phyloP scores from a whole-genome alignment of 2,888 invertebrate genomes.

The Coremacera marginata region DNA sequence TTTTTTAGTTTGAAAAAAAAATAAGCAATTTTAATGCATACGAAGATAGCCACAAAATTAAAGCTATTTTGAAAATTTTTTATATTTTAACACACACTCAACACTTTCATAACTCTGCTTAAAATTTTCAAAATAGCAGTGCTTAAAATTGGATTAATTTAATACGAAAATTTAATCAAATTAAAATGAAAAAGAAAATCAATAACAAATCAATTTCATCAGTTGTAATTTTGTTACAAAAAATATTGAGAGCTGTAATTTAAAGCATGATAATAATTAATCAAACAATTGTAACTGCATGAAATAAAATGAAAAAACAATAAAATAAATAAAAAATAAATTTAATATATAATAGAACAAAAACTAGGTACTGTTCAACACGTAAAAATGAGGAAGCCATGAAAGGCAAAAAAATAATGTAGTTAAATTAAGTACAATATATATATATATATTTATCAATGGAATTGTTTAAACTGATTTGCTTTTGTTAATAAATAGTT shows the following conservation, averaged over 20 bases:
- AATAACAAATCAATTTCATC: background rate
- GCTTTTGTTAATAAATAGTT: slow-evolving; percentile 8
- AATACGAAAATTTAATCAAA: background rate
- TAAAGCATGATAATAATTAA: too few relatives aligned
- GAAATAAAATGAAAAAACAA: too few relatives aligned
- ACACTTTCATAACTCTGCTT: background rate
- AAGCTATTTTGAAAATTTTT: too few relatives aligned
- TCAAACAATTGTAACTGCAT: too few relatives aligned
- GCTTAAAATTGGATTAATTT: background rate
- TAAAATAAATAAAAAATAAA: too few relatives aligned
- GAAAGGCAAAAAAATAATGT: background rate
- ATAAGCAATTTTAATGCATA: slow-evolving; percentile 8
- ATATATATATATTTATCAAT: slow-evolving; percentile 32
- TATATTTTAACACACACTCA: slow-evolving; percentile 16
- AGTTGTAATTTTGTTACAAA: background rate
- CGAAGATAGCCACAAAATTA: background rate
- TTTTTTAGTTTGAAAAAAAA: slow-evolving; percentile 35
- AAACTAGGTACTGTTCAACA: too few relatives aligned
- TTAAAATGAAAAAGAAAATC: background rate
- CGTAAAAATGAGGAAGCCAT: too few relatives aligned
- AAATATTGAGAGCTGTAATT: too few relatives aligned
- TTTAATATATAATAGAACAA: too few relatives aligned
- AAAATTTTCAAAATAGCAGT: too few relatives aligned
- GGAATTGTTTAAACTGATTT: slow-evolving; percentile 28
- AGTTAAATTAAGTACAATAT: background rate